Base-by-base conservation (phyloP, 2,888 invertebrate genomes). In the Watsonalla binaria region DNA sequence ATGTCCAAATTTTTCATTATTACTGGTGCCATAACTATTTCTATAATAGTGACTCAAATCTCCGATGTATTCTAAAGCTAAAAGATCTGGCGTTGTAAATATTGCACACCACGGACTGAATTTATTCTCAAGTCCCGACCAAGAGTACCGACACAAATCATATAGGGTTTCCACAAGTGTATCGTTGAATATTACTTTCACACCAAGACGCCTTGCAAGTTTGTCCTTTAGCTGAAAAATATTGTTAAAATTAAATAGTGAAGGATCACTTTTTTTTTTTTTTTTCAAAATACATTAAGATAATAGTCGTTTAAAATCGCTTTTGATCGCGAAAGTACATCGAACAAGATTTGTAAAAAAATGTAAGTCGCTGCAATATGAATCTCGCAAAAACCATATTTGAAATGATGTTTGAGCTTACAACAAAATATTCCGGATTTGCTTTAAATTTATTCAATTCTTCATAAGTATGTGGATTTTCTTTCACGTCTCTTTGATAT, bases 81-180 rank as follows among this genome's bases (percentile, higher is more conserved):
- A 88, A n/a, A 96, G 84, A 68, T 96, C 95, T 8, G 92, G 90
- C 53, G 92, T 92, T 50, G 92, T 93, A 74, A 96, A 96, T 39
- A 92, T 82, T 6, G 93, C 92, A 75, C 96, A 96, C 96, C 96
- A 96, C 6, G 95, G 90, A 50, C 95, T 94, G 66, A 84, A 62
- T 61, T 68, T 77, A 46, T 68, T 68, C 47, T 66, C 66, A 33
- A 76, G 63, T 6, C 75, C 94, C 1, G 95, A 93, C 84, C 94
- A 95, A 58, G 94, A 93, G 69, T 92, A 95, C 14, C 95, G 92
- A 70, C 96, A 96, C 79, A 94, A 92, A 66, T 96, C 94, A 73
- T 94, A 96, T 82, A 96, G 93, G 42, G 93, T 83, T 57, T 92
- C 84, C 37, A 96, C 85, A 46, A 92, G 75, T 15, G 72, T 75